Percentiles rank a stretch among this genome's conserved stretches.
Conservation (phyloP, 2,888 invertebrate species). For the Pristionchus fissidentatus region DNA sequence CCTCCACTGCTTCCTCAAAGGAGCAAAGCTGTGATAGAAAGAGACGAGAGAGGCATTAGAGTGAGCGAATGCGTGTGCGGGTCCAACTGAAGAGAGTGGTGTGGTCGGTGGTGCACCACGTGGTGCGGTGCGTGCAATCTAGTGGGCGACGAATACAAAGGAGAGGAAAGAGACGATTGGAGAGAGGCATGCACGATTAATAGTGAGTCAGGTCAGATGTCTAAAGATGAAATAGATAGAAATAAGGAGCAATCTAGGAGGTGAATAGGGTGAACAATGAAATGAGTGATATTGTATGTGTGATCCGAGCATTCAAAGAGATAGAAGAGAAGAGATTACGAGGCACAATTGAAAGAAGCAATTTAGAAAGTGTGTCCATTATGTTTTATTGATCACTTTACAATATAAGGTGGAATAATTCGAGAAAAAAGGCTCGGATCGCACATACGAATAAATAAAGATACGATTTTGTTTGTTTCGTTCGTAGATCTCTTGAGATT, state of each 20-base stretch:
- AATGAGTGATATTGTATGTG: neutral
- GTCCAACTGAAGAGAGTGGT: neutral
- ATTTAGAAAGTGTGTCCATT: neutral
- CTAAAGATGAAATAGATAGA: slow-evolving; percentile 25
- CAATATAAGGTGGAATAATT: neutral
- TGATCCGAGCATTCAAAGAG: slow-evolving; percentile 34
- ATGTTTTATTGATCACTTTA: neutral
- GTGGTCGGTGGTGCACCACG: neutral
- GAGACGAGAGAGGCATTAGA: slow-evolving; percentile 16
- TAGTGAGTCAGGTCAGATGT: neutral
- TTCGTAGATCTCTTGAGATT: no score
- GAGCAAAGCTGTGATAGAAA: neutral
- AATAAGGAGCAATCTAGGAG: slow-evolving; percentile 37
- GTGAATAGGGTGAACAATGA: slow-evolving; percentile 17
- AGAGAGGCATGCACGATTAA: neutral
- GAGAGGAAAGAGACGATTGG: slow-evolving; percentile 5
- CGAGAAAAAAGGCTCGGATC: slow-evolving; percentile 21
- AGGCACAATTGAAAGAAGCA: neutral
- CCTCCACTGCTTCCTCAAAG: slow-evolving; percentile 51
- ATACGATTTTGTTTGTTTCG: no score
- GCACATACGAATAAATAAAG: slow-evolving; percentile 13
- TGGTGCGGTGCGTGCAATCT: neutral
- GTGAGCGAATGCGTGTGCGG: neutral
- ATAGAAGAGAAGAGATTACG: slow-evolving; percentile 22
- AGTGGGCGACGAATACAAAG: slow-evolving; percentile 42